Evolutionary conservation across 1,140 invertebrate species (phyloP).

Genomic region (Metaphire vulgaris): DNA sequence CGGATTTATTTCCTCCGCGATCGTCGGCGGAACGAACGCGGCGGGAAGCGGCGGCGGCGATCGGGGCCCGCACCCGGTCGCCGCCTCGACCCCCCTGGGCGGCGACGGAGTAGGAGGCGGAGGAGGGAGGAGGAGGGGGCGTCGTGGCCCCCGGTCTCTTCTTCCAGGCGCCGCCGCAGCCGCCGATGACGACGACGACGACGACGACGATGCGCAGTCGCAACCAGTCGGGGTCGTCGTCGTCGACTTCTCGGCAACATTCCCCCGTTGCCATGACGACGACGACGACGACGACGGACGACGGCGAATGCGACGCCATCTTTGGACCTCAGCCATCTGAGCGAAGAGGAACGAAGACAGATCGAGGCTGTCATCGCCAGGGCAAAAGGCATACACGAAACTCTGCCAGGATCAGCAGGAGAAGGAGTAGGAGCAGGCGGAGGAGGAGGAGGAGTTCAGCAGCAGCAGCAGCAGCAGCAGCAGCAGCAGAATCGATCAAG

Average conservation of each 20-base stretch:
- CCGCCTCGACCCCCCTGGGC: neutral
- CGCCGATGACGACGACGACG: neutral
- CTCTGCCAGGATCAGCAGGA: neutral
- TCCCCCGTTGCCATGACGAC: neutral
- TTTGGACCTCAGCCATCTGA: conserved; percentile 60
- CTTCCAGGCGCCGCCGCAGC: neutral
- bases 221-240: neutral
- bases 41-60: neutral
- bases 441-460: neutral
- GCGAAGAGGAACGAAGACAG: conserved; percentile 58
- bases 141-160: too few species aligned
- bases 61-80: neutral
- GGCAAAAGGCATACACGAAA: conserved; percentile 46
- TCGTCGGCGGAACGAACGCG: neutral
- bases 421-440: too few species aligned
- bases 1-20: conserved; percentile 18
- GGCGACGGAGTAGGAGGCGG: neutral
- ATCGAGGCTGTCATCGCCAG: conserved; percentile 62
- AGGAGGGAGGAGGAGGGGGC: too few species aligned
- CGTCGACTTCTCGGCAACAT: neutral
- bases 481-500: too few species aligned
- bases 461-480: too few species aligned
- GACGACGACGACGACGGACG: too few species aligned
- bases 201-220: neutral
- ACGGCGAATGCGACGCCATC: too few species aligned